Evolutionary conservation across 2,797 vertebrate genomes (phyloP), one percentile per base, ranked within the genome.

Genomic region (Enteromius thamalakanensis): DNA sequence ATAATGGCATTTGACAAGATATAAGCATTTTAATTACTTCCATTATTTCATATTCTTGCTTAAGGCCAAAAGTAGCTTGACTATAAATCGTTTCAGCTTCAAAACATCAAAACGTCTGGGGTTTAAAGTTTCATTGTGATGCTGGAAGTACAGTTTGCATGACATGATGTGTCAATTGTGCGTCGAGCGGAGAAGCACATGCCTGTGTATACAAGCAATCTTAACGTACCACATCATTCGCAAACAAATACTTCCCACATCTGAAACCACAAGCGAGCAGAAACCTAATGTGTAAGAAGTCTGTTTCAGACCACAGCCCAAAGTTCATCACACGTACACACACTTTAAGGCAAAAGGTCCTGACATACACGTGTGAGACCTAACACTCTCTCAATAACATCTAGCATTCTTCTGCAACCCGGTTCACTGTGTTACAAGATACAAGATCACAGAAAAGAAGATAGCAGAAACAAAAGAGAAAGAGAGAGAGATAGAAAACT

Each of bases 161-260:
- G 47, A 82, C 67, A 84, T 84, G 70, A 72, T 86, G 67, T 80
- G 82, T 78, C 51, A 74, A 90, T 90, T 91, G 91, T 89, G 81
- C 90, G 88, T 90, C 88, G 90, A 89, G 86, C 89, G 86, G 83
- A 77, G 19, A 86, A 87, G 87, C 92, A 92, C 90, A 92, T 94
- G 93, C 87, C 89, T n/a, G 15, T n/a, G 9, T 71, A 72, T 32
- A 72, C 40, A 80, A 69, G 49, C 65, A 72, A 75, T 23, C 17
- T 37, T 53, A 82, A 58, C 51, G 19, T n/a, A 34, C 40, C 86
- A 79, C 79, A 90, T 87, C 19, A 76, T 58, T 87, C 26, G 69
- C 79, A 84, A 64, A 80, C 83, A 80, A 79, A 87, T 86, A 84
- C 49, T 80, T 62, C 40, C 60, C 42, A 60, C 67, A 49, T 84